A percentile compares a stretch with the other conserved stretches of the same genome.
Evolutionary conservation across 2,888 invertebrate genomes (phyloP).

Genomic region (Acanthosepion esculentum): DNA sequence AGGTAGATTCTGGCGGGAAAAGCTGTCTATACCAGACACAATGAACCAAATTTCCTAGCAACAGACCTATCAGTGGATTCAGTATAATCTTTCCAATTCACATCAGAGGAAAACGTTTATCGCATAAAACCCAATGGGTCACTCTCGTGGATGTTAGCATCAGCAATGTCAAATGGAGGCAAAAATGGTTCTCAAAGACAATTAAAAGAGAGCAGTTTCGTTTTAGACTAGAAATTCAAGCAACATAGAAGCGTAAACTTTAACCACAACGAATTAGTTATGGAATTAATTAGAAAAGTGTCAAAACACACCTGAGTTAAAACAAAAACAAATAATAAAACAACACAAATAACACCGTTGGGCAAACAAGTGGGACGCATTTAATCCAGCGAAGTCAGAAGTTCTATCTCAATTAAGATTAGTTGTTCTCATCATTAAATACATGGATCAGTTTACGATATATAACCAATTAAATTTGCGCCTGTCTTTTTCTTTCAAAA

Average conservation of each 20-base stretch:
- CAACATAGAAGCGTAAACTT: background rate
- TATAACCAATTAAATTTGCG: background rate
- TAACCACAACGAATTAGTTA: background rate
- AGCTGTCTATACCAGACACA: too few relatives aligned
- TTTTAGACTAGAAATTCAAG: too few relatives aligned
- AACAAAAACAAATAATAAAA: background rate
- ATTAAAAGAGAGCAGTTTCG: too few relatives aligned
- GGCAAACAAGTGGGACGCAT: background rate
- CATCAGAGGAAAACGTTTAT: too few relatives aligned
- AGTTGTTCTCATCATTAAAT: background rate
- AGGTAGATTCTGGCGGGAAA: too few relatives aligned
- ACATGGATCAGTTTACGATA: background rate
- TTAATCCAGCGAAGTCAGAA: background rate
- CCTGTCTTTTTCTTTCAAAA: background rate
- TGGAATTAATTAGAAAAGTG: background rate
- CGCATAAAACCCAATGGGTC: too few relatives aligned
- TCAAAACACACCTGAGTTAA: background rate
- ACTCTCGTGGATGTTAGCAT: too few relatives aligned
- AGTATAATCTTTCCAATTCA: too few relatives aligned
- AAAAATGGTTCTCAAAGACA: too few relatives aligned
- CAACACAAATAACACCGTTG: background rate
- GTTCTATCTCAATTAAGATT: background rate
- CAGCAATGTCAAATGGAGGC: too few relatives aligned
- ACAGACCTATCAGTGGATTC: too few relatives aligned
- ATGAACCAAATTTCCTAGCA: too few relatives aligned